Evolutionary conservation across 2,797 vertebrate species (phyloP), one percentile per base, ranked within the genome.

Genomic region (Rhinophrynus dorsalis): DNA sequence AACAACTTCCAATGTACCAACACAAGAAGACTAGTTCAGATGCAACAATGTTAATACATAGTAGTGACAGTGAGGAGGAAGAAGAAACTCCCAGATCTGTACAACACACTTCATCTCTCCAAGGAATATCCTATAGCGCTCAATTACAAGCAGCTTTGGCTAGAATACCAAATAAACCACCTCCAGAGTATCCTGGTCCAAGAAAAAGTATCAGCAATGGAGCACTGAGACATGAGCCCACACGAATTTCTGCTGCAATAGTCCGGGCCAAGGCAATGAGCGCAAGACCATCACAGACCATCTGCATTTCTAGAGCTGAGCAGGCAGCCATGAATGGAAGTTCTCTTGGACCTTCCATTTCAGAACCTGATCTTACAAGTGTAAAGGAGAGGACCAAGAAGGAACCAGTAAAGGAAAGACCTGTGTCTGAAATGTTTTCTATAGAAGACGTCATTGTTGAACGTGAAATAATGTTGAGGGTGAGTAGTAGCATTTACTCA

Each of bases 391-490:
- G 97, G 33, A 94, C 95, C 77, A 94, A 92, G 78, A 98, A 96
- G 68, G 97, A 98, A 47, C 96, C 96, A 0, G 91, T 98, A 48
- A 97, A 94, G 82, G 97, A 99, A 85, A 91, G 97, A 59, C 97
- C 97, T 0, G 97, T 98, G 63, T 99, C 97, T 0, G 97, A 99
- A 83, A 96, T 99, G 94, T 98, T 97, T 79, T 95, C 96, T 61
- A 85, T 96, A 7, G 94, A 98, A 68, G 97, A 99, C 83, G 97
- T 94, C 85, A 98, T 99, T 2, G 94, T 99, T 83, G 97, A 99
- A 80, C 86, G 95, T 78, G 96, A 99, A 80, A 94, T 98, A 62
- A 93, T 94, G 79, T 93, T 96, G 77, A 92, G 94, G 90, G 97
- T 99, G 80, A 93, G 89, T 84, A 38, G 3, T 44, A 20, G n/a